Base-by-base conservation (phyloP, 1,140 invertebrate genomes). In the Ruditapes philippinarum region DNA sequence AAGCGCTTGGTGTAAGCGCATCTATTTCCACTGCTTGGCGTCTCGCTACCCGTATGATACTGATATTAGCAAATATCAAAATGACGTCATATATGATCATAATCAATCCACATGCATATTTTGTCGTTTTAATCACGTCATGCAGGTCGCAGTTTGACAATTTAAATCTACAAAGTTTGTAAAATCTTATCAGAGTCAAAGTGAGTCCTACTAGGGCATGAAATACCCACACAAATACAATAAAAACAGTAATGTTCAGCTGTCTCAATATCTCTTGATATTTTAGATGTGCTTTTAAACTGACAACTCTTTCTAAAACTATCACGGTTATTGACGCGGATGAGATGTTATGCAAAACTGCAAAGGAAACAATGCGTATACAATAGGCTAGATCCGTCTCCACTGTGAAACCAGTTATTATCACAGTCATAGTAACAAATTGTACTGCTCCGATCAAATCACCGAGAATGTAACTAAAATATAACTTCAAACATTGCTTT, bases 281-380 rank as follows among this genome's bases (percentile, higher is more conserved):
- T 38, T 70, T 70, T 22, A 70, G 38, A 70, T 70, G 36, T 38
- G 65, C 65, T 38, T 70, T 70, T 40, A 70, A 70, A 7, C 33
- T 33, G 4, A 70, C 22, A 38, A 70, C 65, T 38, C 33, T 22
- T 22, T 70, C 65, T n/a, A 38, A 17, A 1, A 17, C 38, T 38
- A 70, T 7, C 1, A 17, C 65, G 38, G 65, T 28, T 40, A 70
- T 17, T 4, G 65, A 70, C 38, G 65, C 65, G 9, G 65, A 36
- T 17, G 65, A 70, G 9, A 70, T 70, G 22, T n/a, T 70, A 25
- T 70, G 14, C 9, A 70, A 19, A 22, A 38, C n/a, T 70, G 2
- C 65, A 19, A 38, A 4, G 19, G 33, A 38, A 19, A 3, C 65
- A 28, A 70, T 1, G 1, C 65, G 25, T 19, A 25, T 38, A 38